Base-by-base conservation (phyloP, 2,888 invertebrate genomes). In the Stramonita haemastoma region DNA sequence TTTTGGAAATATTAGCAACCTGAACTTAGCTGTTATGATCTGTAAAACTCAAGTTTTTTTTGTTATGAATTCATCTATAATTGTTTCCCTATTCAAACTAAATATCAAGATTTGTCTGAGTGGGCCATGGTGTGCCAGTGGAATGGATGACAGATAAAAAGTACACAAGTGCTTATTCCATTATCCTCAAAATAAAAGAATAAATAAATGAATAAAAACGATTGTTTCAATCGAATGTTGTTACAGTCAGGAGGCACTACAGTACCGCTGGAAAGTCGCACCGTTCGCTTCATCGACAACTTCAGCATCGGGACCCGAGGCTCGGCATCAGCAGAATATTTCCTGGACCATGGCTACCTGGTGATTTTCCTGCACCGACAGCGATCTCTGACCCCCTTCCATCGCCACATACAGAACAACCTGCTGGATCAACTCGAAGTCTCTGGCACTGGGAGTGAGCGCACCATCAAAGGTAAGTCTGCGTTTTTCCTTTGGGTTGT, bases 221-320 rank as follows among this genome's bases (percentile, higher is more conserved):
- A 70, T 70, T 70, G n/a, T n/a, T 73, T 8, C n/a, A 6, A n/a
- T 4, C 56, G 26, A 22, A 19, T n/a, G 46, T 26, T 56, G 84
- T 34, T 92, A 81, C 91, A 98, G 94, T 99, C 99, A 91, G 99
- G 99, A 77, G 99, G 99, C 89, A 99, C 99, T 8, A 98, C 98
- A 73, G 98, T 99, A 11, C 99, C 99, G 0, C 96, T 99, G 89
- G 99, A 99, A 95, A 98, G 98, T 96, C 98, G 99, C 95, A 99
- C 99, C 0, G 99, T 99, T 0, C 97, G 99, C 87, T 99, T 98
- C 96, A 98, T 99, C 89, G 99, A 99, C 96, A 99, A 99, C 97
- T 99, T 99, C 96, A 99, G 99, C 96, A 98, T 98, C 32, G 99
- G 99, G 85, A 98, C 98, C 0, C 97, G 99, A 92, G 99, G 99